Evolutionary conservation across 2,888 invertebrate genomes (phyloP).

Genomic region (Baccha elongata): DNA sequence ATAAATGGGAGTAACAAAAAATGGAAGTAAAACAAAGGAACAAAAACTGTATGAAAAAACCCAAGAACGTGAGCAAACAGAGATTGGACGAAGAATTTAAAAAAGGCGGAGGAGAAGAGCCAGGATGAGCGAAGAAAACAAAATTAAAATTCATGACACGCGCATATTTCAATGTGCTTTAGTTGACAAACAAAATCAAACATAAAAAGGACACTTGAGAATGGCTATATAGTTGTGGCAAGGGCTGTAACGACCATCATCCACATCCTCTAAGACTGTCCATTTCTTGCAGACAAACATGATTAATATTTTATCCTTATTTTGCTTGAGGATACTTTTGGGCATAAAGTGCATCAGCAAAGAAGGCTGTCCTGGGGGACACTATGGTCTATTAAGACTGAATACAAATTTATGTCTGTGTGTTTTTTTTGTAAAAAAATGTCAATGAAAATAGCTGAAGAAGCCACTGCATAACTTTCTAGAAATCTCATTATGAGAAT

Average conservation of each 20-base stretch:
- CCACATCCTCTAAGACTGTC: conserved; percentile 13
- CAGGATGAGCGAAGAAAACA: not conserved
- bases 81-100: conserved; percentile 12
- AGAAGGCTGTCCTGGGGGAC: not conserved
- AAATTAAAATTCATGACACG: conserved; percentile 64
- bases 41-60: conserved; percentile 2
- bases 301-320: conserved; percentile 62
- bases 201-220: conserved; percentile 44
- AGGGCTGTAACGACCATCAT: not conserved
- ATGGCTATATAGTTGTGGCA: not conserved
- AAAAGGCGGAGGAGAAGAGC: not conserved
- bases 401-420: conserved; percentile 14
- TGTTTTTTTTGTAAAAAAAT: conserved; percentile 4
- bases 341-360: conserved; percentile 14
- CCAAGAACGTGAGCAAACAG: conserved; percentile 22
- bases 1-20: conserved; percentile 8
- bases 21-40: conserved; percentile 10
- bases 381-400: not conserved
- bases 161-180: conserved; percentile 64
- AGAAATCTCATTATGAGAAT: conserved; percentile 60
- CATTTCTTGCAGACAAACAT: conserved; percentile 55
- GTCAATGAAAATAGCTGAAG: conserved; percentile 51
- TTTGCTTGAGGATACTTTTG: conserved; percentile 1
- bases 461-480: conserved; percentile 49
- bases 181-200: conserved; percentile 60